Conservation (phyloP, 1,140 invertebrate genomes). For the Pectinophora gossypiella region DNA sequence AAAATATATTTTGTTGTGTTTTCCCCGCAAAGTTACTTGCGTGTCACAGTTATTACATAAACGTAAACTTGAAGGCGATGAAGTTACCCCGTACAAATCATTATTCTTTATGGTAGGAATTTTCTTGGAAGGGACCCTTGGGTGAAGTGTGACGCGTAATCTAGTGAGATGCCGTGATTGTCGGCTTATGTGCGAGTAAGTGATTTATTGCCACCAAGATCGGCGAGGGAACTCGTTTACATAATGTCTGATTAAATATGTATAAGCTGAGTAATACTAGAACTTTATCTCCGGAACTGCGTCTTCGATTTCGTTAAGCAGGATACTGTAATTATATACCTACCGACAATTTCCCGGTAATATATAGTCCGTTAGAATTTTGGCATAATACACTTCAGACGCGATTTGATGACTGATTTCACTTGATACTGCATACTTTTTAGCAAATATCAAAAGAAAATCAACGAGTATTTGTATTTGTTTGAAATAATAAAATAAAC, state of each 20-base stretch:
- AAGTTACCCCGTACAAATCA: constrained; percentile 6
- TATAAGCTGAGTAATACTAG: neutral
- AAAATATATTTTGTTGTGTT: too few relatives aligned
- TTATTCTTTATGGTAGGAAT: constrained; percentile 21
- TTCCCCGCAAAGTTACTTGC: neutral
- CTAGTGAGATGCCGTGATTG: constrained; percentile 18
- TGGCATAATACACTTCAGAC: too few relatives aligned
- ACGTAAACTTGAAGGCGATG: too few relatives aligned
- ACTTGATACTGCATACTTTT: too few relatives aligned
- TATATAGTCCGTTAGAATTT: too few relatives aligned
- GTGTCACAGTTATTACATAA: neutral
- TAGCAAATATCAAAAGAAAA: too few relatives aligned
- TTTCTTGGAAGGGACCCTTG: constrained; percentile 13
- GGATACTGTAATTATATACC: too few relatives aligned
- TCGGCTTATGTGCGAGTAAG: constrained; percentile 11
- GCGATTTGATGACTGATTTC: too few relatives aligned
- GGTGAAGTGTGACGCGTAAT: constrained; percentile 15
- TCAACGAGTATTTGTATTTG: too few relatives aligned
- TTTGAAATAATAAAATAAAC: too few relatives aligned
- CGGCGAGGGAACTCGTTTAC: neutral
- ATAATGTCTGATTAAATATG: constrained; percentile 5
- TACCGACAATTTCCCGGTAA: too few relatives aligned
- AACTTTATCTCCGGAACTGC: neutral
- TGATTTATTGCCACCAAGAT: neutral
- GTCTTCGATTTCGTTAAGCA: neutral